Evolutionary conservation across 2,113 vertebrate genomes (phyloP), one percentile per base, ranked within the genome.

Genomic region (Oreotragus oreotragus): DNA sequence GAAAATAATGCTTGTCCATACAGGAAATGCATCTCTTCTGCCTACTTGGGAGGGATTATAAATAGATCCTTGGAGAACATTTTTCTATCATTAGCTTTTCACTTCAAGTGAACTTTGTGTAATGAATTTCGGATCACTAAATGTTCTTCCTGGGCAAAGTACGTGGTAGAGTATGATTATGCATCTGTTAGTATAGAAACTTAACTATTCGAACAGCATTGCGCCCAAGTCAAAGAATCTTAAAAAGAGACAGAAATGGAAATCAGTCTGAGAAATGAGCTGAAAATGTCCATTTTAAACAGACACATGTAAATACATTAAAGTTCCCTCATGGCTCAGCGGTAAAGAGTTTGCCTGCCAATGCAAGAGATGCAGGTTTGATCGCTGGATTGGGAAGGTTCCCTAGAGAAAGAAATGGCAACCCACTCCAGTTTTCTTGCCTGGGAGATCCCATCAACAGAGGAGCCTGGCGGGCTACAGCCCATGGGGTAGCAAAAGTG

Each of bases 71-170:
- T 36, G 84, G 94, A 98, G 98, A 98, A 98, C 91, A 98, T 98
- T 98, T 98, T 98, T 89, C 97, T 98, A 96, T 98, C 98, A 98
- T 98, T 98, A 98, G 97, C 90, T 96, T 97, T 98, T 98, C 96
- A 97, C 97, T 98, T 98, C 94, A 92, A 98, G 58, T 92, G 96
- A 97, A 97, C 98, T 98, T 85, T 98, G 96, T 95, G 95, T 98
- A 97, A 98, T 89, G 92, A 98, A 98, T 98, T 98, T 98, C 91
- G 73, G 4, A 1, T 98, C 97, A 70, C 93, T 97, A 93, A 94
- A 55, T 27, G 25, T 95, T 97, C 91, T 98, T 98, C 98, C 97
- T 96, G 96, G 97, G 94, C 96, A 90, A 95, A 96, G 98, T 90
- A 96, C 79, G 80, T 58, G 43, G 84, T 92, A 97, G 98, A 98